These are phyloP conservation scores for Lordiphosa mommai DNA, from an alignment of 1,140 invertebrate species.

Conservation along the genomic window DNA sequence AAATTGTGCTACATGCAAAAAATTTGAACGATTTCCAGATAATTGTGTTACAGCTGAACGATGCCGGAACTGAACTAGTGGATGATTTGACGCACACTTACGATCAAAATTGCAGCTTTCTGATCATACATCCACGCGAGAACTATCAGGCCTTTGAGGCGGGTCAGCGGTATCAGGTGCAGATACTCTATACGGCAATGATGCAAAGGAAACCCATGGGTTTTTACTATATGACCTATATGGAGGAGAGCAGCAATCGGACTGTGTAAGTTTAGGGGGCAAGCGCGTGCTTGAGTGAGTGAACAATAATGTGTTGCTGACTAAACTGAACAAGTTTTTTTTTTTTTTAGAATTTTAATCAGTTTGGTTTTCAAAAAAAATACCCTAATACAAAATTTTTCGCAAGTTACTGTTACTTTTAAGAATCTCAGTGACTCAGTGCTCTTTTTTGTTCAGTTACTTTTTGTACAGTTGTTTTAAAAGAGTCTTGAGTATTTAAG, in stretches of 20 bases:
- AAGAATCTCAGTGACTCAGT: too few species aligned
- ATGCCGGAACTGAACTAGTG: constrained; percentile 20
- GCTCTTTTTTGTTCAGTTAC: neutral
- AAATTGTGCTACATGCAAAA: constrained; percentile 81
- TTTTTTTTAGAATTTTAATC: too few species aligned
- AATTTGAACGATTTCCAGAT: constrained; percentile 65
- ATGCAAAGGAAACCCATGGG: constrained; percentile 80
- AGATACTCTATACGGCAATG: constrained; percentile 61
- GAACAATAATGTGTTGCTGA: too few species aligned
- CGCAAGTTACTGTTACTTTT: too few species aligned
- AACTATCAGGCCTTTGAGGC: constrained; percentile 67
- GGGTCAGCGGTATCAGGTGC: constrained; percentile 55
- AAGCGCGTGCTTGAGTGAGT: too few species aligned
- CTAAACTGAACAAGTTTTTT: too few species aligned
- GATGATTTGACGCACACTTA: constrained; percentile 55
- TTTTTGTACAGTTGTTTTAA: too few species aligned
- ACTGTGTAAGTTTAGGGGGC: constrained; percentile 61
- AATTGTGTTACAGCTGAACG: constrained; percentile 40
- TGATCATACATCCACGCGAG: constrained; percentile 60
- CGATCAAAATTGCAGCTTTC: constrained; percentile 27
- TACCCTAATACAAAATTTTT: too few species aligned
- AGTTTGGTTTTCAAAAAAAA: too few species aligned
- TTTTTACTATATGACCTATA: constrained; percentile 84
- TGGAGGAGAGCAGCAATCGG: constrained; percentile 35
- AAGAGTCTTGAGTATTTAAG: too few species aligned